Conservation (phyloP, 1,140 invertebrate species). For the Thaumetopoea pityocampa region DNA sequence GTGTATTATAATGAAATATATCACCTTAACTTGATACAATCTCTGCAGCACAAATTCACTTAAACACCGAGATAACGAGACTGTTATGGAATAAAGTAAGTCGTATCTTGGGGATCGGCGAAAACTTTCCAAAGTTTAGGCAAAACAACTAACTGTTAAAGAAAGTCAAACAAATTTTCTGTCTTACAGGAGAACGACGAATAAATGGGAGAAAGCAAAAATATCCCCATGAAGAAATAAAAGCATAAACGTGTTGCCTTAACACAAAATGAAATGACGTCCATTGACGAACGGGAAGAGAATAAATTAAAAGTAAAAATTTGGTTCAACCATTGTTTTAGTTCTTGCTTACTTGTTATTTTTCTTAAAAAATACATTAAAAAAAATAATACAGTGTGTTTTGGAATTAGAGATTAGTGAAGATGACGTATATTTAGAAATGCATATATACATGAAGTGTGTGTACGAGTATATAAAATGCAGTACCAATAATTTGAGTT, state of each 20-base stretch:
- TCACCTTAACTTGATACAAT: slow-evolving; percentile 42
- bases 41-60: slow-evolving; percentile 51
- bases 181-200: slow-evolving; percentile 24
- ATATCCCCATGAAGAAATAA: slow-evolving; percentile 44
- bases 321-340: slow-evolving; percentile 37
- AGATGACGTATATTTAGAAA: no score
- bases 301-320: slow-evolving; percentile 63
- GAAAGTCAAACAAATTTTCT: slow-evolving; percentile 58
- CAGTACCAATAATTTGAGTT: no score
- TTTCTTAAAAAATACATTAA: slow-evolving; percentile 43
- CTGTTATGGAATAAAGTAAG: slow-evolving; percentile 29
- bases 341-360: slow-evolving; percentile 5
- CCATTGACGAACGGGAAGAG: slow-evolving; percentile 40
- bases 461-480: no score
- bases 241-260: slow-evolving; percentile 59
- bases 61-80: slow-evolving; percentile 54
- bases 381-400: no score
- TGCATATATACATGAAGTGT: no score
- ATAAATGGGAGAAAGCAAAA: slow-evolving; percentile 36
- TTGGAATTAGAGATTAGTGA: no score
- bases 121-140: slow-evolving; percentile 50
- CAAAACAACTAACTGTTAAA: slow-evolving; percentile 61
- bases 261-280: slow-evolving; percentile 53
- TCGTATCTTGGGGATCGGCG: slow-evolving; percentile 41
- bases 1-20: slow-evolving; percentile 43